These are phyloP conservation scores for Synanthedon formicaeformis DNA, from an alignment of 2,888 invertebrate species.

Conservation along the genomic window DNA sequence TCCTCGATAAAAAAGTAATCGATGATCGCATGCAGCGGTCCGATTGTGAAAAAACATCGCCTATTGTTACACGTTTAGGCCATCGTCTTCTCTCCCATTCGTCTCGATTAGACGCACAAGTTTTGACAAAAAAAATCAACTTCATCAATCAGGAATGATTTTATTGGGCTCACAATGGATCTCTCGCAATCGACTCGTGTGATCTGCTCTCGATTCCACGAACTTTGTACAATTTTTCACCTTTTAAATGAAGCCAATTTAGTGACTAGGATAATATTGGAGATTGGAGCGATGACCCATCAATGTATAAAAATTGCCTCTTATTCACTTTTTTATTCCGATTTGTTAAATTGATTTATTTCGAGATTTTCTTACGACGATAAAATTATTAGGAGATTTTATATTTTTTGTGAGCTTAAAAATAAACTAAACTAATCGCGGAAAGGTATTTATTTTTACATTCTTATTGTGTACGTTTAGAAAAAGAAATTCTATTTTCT, in stretches of 20 bases:
- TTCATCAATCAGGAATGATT: slow-evolving; percentile 65
- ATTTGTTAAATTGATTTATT: not conserved
- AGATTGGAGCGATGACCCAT: slow-evolving; percentile 15
- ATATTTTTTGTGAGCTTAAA: no score
- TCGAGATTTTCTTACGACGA: not conserved
- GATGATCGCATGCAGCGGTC: slow-evolving; percentile 57
- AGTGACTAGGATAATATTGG: slow-evolving; percentile 14
- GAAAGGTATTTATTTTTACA: no score
- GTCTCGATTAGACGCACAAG: slow-evolving; percentile 47
- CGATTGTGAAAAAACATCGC: slow-evolving; percentile 45
- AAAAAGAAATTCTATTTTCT: no score
- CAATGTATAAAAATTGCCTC: slow-evolving; percentile 15
- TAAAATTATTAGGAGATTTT: slow-evolving; percentile 1
- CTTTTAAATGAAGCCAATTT: slow-evolving; percentile 48
- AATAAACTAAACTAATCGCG: no score
- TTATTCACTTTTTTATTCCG: slow-evolving; percentile 9
- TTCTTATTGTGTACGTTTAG: no score
- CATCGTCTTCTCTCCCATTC: slow-evolving; percentile 29
- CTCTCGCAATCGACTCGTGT: slow-evolving; percentile 43
- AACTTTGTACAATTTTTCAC: slow-evolving; percentile 47
- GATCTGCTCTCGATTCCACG: slow-evolving; percentile 47
- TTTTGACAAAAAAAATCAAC: slow-evolving; percentile 49
- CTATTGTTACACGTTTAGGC: slow-evolving; percentile 58
- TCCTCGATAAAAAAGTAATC: slow-evolving; percentile 66
- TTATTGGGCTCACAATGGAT: slow-evolving; percentile 58